Percentiles rank a stretch among this genome's conserved stretches.
Evolutionary conservation across 2,113 vertebrate species (phyloP).

Genomic region (Corapipo altera): DNA sequence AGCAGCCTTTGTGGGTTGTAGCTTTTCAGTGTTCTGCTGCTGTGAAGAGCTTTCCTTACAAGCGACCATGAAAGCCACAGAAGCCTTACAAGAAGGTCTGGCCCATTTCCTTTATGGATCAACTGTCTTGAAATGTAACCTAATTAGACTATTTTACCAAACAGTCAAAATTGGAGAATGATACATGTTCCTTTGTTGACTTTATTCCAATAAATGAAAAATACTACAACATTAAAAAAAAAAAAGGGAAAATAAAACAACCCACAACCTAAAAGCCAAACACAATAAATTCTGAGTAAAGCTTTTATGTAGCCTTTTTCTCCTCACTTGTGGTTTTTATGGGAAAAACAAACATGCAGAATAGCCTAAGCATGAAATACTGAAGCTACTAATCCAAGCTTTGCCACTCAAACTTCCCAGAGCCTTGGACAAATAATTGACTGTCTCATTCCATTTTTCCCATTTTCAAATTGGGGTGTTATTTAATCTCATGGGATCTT

Average conservation of each 20-base stretch:
- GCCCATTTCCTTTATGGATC: neutral
- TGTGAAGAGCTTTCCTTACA: neutral
- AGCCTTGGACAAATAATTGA: neutral
- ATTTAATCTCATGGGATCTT: neutral
- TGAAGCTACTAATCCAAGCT: neutral
- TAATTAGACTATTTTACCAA: neutral
- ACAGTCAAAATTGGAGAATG: neutral
- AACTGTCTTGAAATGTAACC: neutral
- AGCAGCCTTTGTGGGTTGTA: accelerated
- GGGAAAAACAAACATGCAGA: neutral
- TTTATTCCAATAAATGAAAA: neutral
- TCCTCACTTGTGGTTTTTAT: neutral
- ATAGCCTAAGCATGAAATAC: neutral
- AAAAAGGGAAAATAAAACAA: neutral
- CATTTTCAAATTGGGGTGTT: neutral
- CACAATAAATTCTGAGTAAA: neutral
- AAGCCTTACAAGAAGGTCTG: neutral
- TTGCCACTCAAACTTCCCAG: neutral
- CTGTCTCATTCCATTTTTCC: neutral
- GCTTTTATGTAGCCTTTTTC: neutral
- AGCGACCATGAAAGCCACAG: neutral
- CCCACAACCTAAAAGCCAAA: neutral
- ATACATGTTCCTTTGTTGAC: neutral
- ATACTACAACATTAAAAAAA: neutral
- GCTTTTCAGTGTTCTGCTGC: neutral